A percentile compares a stretch with the other conserved stretches of the same genome.
These are phyloP conservation scores for Ennomos fuscantarius DNA, from an alignment of 2,888 invertebrate genomes.

Conservation along the genomic window DNA sequence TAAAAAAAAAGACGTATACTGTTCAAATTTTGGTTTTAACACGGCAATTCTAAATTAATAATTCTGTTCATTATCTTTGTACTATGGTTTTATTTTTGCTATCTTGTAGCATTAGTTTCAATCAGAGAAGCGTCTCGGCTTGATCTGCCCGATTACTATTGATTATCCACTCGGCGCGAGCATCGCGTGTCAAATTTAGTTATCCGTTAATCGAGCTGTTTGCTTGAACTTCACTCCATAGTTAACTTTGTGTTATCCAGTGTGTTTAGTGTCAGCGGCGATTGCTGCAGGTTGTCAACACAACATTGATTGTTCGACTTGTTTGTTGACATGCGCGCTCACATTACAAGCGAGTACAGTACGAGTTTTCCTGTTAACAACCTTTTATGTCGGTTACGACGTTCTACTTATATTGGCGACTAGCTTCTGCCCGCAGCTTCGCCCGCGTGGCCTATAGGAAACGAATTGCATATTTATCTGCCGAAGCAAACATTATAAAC, in stretches of 20 bases:
- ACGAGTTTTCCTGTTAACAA: conserved; percentile 13
- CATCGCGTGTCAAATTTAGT: conserved; percentile 34
- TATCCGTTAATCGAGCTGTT: conserved; percentile 38
- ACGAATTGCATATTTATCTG: too few relatives aligned
- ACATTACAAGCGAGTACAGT: conserved; percentile 17
- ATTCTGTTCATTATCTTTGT: too few relatives aligned
- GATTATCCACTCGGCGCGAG: conserved; percentile 2
- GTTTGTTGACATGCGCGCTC: conserved; percentile 29
- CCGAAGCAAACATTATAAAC: too few relatives aligned
- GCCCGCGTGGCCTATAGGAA: too few relatives aligned
- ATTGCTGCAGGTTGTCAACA: conserved; percentile 34
- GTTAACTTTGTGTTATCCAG: conserved; percentile 23
- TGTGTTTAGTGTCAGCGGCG: conserved; percentile 26
- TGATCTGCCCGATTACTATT: conserved; percentile 10
- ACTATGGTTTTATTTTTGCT: conserved; percentile 12
- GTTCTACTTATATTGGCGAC: not conserved
- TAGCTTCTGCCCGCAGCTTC: too few relatives aligned
- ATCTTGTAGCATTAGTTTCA: conserved; percentile 29
- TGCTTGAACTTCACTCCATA: conserved; percentile 49
- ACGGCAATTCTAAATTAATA: too few relatives aligned
- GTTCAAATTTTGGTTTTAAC: too few relatives aligned
- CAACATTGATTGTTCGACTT: conserved; percentile 35
- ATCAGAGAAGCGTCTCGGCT: conserved; percentile 25
- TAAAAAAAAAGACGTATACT: too few relatives aligned
- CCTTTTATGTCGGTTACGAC: not conserved